Evolutionary conservation across 2,888 invertebrate species (phyloP).

Genomic region (Platynereis dumerilii): DNA sequence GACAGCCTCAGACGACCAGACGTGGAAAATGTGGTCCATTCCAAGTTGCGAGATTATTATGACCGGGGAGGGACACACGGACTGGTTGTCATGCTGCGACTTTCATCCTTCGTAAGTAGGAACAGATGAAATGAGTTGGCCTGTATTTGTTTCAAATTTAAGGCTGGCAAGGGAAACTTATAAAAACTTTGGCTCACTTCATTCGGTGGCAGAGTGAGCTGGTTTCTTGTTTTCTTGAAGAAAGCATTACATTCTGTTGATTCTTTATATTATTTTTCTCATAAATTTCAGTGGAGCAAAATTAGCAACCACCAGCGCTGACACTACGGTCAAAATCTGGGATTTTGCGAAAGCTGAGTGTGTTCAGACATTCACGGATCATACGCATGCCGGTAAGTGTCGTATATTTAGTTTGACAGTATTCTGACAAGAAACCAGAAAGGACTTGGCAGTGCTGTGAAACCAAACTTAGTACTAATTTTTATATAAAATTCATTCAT

Average conservation of each 20-base stretch:
- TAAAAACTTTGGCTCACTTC: too few relatives aligned
- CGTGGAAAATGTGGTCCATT: slow-evolving; percentile 64
- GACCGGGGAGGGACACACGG: slow-evolving; percentile 63
- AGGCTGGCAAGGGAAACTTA: too few relatives aligned
- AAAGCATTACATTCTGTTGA: neutral
- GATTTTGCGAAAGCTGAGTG: slow-evolving; percentile 61
- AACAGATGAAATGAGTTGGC: neutral
- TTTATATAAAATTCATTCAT: too few relatives aligned
- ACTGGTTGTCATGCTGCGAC: slow-evolving; percentile 63
- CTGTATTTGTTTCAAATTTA: too few relatives aligned
- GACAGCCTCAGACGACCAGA: slow-evolving; percentile 61
- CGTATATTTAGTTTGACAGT: too few relatives aligned
- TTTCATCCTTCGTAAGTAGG: slow-evolving; percentile 63
- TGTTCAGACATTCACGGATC: slow-evolving; percentile 63
- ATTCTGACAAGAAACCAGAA: too few relatives aligned
- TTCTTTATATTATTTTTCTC: neutral
- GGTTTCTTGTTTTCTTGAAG: too few relatives aligned
- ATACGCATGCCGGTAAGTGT: slow-evolving; percentile 56
- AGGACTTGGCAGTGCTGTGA: too few relatives aligned
- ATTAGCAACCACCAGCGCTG: slow-evolving; percentile 62
- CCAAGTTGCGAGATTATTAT: slow-evolving; percentile 61
- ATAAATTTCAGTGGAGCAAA: slow-evolving; percentile 56
- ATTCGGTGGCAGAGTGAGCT: too few relatives aligned
- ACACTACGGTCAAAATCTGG: slow-evolving; percentile 64
- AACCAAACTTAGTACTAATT: too few relatives aligned